phyloP scores from a whole-genome alignment of 2,888 invertebrate genomes.

The Ectobius pallidus region DNA sequence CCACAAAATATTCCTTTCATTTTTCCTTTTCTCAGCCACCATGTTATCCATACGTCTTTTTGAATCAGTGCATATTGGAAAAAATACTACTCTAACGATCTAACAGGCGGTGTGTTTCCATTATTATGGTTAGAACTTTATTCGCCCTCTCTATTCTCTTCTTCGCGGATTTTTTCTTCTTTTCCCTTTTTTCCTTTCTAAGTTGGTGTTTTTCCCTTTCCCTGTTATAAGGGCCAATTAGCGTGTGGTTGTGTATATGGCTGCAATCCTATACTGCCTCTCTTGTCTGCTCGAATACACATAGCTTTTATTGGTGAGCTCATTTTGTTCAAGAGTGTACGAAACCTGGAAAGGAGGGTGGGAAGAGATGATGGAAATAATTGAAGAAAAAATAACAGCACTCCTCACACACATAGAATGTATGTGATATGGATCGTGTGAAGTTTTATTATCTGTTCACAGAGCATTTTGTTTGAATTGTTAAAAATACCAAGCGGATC shows the following conservation, averaged over 20 bases:
- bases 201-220: conserved; percentile 15
- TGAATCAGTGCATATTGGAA: conserved; percentile 11
- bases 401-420: not conserved
- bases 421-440: conserved; percentile 20
- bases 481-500: conserved; percentile 38
- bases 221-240: conserved; percentile 39
- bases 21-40: no score
- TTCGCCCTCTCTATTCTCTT: not conserved
- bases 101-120: conserved; percentile 25
- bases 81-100: conserved; percentile 17
- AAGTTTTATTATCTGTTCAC: not conserved
- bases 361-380: conserved; percentile 28
- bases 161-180: conserved; percentile 15
- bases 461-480: conserved; percentile 32
- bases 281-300: conserved; percentile 1
- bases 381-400: conserved; percentile 34
- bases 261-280: conserved; percentile 15
- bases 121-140: conserved; percentile 22
- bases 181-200: conserved; percentile 33
- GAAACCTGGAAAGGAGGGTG: no score
- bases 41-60: not conserved
- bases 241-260: conserved; percentile 6
- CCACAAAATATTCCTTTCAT: not conserved
- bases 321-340: conserved; percentile 21
- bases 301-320: conserved; percentile 5